phyloP scores from a whole-genome alignment of 1,140 invertebrate species.

The Orchesella cincta region DNA sequence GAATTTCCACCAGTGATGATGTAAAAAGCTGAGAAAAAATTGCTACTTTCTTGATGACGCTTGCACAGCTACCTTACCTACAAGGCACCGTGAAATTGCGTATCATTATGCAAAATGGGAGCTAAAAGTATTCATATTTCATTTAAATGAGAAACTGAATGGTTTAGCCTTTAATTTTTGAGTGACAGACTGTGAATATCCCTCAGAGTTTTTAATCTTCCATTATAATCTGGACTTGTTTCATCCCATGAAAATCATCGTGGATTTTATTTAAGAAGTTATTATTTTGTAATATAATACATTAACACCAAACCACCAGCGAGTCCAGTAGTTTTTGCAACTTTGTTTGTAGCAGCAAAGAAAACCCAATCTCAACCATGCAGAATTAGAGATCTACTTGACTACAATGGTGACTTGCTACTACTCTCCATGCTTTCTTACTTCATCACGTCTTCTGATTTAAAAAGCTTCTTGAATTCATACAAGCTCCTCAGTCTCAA shows the following conservation, averaged over 20 bases:
- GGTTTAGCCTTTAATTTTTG: not conserved
- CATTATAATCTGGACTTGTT: not conserved
- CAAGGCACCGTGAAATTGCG: not conserved
- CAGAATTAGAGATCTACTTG: no score
- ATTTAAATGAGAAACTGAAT: not conserved
- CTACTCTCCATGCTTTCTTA: constrained; percentile 8
- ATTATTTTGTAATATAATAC: no score
- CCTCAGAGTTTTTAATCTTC: constrained; percentile 10
- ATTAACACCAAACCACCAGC: no score
- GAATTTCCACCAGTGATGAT: not conserved
- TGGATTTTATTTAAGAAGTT: no score
- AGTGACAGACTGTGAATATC: constrained; percentile 26
- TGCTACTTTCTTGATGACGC: constrained; percentile 3
- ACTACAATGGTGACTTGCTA: constrained; percentile 7
- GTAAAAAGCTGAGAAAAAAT: not conserved
- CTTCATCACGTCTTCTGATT: constrained; percentile 24
- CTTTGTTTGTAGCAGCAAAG: no score
- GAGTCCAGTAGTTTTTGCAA: no score
- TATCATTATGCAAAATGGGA: constrained; percentile 1
- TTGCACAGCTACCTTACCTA: not conserved
- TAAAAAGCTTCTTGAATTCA: constrained; percentile 24
- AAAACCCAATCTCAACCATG: no score
- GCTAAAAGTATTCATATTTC: constrained; percentile 1
- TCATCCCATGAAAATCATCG: no score
- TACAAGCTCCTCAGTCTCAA: no score